These are phyloP conservation scores for Cherax destructor DNA, from an alignment of 1,140 invertebrate species.

Conservation along the genomic window DNA sequence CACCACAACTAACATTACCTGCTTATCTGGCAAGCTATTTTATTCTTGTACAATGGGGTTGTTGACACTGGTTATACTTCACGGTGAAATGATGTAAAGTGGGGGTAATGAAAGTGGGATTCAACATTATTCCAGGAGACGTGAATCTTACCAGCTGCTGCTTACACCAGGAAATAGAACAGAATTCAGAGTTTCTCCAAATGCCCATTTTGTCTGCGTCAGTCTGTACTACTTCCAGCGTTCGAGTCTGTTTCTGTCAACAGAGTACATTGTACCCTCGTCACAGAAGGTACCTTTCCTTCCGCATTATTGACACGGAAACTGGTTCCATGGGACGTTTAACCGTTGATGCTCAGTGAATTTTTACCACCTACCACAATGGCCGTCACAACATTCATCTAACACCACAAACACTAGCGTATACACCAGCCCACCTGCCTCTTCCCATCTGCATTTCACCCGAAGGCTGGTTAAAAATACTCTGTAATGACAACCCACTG, in stretches of 20 bases:
- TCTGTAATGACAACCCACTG: too few species aligned
- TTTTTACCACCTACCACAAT: background rate
- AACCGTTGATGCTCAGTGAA: background rate
- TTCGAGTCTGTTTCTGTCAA: background rate
- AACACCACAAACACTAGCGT: background rate
- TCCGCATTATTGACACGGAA: slow-evolving; percentile 5
- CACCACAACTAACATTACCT: background rate
- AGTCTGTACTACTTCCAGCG: background rate
- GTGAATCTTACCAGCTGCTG: background rate
- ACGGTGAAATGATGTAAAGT: background rate
- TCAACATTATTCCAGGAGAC: background rate
- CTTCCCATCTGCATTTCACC: background rate
- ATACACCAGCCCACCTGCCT: background rate
- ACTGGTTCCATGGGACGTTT: background rate
- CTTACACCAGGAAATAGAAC: background rate
- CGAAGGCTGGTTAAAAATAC: too few species aligned
- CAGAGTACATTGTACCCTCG: background rate
- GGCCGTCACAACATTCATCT: background rate
- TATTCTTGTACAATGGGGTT: too few species aligned
- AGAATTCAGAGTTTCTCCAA: background rate
- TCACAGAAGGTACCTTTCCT: background rate
- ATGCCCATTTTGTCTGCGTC: background rate
- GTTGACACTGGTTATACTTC: too few species aligned
- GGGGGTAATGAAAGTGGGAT: background rate
- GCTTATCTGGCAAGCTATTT: background rate